Evolutionary conservation across 2,797 vertebrate species (phyloP), one percentile per base, ranked within the genome.

Genomic region (Bovichtus diacanthus): DNA sequence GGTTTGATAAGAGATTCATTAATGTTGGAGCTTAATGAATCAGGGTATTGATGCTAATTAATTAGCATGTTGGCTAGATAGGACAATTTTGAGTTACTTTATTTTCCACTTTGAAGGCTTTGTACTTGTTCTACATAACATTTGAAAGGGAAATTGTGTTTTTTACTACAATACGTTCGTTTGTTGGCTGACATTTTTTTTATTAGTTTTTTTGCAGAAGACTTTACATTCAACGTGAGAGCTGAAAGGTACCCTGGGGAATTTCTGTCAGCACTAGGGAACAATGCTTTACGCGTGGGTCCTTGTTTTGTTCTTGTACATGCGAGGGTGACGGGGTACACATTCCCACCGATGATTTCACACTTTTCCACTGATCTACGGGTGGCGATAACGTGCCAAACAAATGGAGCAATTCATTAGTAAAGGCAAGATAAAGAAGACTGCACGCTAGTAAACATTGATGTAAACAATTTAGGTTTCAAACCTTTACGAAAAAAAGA

Each of bases 111-210:
- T 46, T 46, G 44, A 27, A 5, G 27, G 27, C 27, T 27, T 27
- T 27, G 8, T 18, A 7, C 3, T 13, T 39, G 39, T 39, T 39
- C 11, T 39, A 44, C 21, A 23, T 3, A 49, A 49, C 21, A 50
- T 50, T 29, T 51, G 23, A 3, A 23, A 25, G 23, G 23, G 25
- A 25, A 27, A 21, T 12, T 21, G 2, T 21, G 49, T 46, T 51
- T 51, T 0, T 51, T 0, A 10, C 47, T 13, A 21, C 47, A 23
- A 13, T 25, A 50, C 0, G 1, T 29, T 54, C 0, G 0, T 31
- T 31, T 29, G 9, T 54, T 54, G 51, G 27, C 15, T 54, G 4
- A 0, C 54, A 18, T 29, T 31, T 1, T 18, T n/a, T n/a, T n/a
- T n/a, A n/a, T n/a, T n/a, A 27, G 27, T 27, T 27, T 27, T 27